These are phyloP conservation scores for Drosophila serrata DNA, from an alignment of 1,140 invertebrate genomes.

Conservation along the genomic window DNA sequence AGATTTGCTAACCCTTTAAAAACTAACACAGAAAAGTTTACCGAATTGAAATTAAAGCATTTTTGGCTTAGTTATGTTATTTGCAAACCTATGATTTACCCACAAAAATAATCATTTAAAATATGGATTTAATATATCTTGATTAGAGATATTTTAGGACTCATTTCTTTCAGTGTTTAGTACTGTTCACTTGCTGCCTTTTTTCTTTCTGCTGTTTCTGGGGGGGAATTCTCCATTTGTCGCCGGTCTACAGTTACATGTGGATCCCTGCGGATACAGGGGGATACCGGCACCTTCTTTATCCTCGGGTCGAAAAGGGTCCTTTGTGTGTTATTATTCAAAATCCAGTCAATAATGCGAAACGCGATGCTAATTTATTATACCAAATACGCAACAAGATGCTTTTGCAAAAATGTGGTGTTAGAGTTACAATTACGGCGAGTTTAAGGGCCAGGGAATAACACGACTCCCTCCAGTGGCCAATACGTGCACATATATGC, in stretches of 20 bases:
- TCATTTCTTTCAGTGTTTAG: background rate
- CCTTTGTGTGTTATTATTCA: conserved; percentile 84
- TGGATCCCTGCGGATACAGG: conserved; percentile 3
- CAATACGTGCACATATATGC: conserved; percentile 2
- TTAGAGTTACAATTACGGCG: conserved; percentile 70
- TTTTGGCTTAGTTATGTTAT: too few species aligned
- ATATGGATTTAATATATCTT: too few species aligned
- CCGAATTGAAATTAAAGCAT: too few species aligned
- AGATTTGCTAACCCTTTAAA: too few species aligned
- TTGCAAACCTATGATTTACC: too few species aligned
- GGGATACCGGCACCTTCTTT: conserved; percentile 31
- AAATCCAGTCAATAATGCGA: conserved; percentile 84
- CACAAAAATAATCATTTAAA: too few species aligned
- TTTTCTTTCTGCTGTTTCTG: conserved; percentile 9
- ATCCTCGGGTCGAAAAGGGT: conserved; percentile 23
- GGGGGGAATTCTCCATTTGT: conserved; percentile 50
- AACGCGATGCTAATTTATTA: conserved; percentile 81
- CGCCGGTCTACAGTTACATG: conserved; percentile 48
- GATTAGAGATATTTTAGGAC: too few species aligned
- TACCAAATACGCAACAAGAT: conserved; percentile 58
- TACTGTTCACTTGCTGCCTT: conserved; percentile 18
- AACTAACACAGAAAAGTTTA: too few species aligned
- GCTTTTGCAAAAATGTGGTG: conserved; percentile 6
- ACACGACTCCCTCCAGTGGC: conserved; percentile 29
- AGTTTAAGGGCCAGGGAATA: conserved; percentile 14